Percentiles rank a stretch among this genome's conserved stretches.
phyloP scores from a whole-genome alignment of 2,888 invertebrate genomes.

The Monoplex corrugatus region DNA sequence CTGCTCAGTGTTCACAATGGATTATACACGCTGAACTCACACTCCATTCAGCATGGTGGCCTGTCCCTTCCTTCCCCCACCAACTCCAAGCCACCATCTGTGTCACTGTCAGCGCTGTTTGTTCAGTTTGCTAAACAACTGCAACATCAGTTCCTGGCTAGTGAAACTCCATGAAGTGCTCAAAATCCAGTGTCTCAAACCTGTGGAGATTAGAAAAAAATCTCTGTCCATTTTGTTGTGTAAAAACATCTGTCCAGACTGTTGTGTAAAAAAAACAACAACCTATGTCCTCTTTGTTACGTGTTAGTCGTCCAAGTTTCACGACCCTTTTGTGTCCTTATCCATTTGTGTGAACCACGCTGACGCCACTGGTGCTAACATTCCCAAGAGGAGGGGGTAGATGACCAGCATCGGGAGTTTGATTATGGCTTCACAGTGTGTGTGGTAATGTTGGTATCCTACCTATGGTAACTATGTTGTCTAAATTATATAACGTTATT shows the following conservation, averaged over 20 bases:
- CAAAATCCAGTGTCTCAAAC: neutral
- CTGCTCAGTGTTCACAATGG: too few relatives aligned
- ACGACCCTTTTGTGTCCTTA: neutral
- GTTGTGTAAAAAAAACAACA: neutral
- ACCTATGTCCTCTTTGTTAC: neutral
- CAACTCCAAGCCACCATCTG: neutral
- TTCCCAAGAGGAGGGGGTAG: neutral
- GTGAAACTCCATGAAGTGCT: neutral
- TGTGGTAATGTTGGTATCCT: neutral
- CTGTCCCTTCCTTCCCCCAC: too few relatives aligned
- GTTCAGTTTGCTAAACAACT: neutral
- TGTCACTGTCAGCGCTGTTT: neutral
- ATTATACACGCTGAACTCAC: too few relatives aligned
- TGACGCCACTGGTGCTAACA: slow-evolving; percentile 5
- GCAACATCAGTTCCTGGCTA: too few relatives aligned
- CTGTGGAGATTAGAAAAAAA: neutral
- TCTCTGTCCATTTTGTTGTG: neutral
- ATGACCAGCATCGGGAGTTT: neutral
- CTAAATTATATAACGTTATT: neutral
- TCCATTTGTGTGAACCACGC: neutral
- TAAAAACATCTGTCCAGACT: neutral
- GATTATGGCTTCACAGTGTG: too few relatives aligned
- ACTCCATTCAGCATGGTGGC: too few relatives aligned
- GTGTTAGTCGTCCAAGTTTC: too few relatives aligned
- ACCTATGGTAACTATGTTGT: neutral